A percentile compares a stretch with the other conserved stretches of the same genome.
Conservation (phyloP, 1,140 invertebrate species). For the Mizuhopecten yessoensis region DNA sequence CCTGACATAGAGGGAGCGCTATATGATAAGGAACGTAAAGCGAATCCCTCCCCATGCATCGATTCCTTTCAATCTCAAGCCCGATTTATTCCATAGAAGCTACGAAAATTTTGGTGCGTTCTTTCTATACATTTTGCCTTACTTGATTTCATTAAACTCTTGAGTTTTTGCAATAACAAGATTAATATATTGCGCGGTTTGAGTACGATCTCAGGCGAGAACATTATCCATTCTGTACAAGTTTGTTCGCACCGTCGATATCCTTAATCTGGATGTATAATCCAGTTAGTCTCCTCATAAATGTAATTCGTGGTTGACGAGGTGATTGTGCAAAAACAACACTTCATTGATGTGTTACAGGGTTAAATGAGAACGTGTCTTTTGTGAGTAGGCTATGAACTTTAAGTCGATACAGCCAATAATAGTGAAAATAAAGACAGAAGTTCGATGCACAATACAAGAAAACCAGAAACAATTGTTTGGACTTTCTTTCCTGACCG, state of each 20-base stretch:
- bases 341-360: not conserved
- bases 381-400: not conserved
- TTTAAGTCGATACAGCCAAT: not conserved
- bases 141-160: slow-evolving; percentile 39
- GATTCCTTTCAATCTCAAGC: slow-evolving; percentile 8
- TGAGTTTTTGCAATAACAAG: slow-evolving; percentile 39
- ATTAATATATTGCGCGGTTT: slow-evolving; percentile 34
- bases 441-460: not conserved
- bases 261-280: slow-evolving; percentile 13
- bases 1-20: not conserved
- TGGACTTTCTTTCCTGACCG: not conserved
- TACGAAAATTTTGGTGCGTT: slow-evolving; percentile 19
- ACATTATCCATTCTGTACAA: slow-evolving; percentile 16
- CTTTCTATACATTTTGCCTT: slow-evolving; percentile 16
- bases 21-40: not conserved
- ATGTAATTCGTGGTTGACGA: not conserved
- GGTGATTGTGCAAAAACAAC: slow-evolving; percentile 8
- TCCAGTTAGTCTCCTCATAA: not conserved
- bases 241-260: not conserved
- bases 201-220: slow-evolving; percentile 22
- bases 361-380: not conserved
- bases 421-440: not conserved
- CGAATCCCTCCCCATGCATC: slow-evolving; percentile 20
- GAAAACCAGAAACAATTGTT: not conserved
- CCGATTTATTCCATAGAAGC: slow-evolving; percentile 26